Percentiles rank a stretch among this genome's conserved stretches.
Conservation (phyloP, 2,888 invertebrate species). For the Acronicta aceris region DNA sequence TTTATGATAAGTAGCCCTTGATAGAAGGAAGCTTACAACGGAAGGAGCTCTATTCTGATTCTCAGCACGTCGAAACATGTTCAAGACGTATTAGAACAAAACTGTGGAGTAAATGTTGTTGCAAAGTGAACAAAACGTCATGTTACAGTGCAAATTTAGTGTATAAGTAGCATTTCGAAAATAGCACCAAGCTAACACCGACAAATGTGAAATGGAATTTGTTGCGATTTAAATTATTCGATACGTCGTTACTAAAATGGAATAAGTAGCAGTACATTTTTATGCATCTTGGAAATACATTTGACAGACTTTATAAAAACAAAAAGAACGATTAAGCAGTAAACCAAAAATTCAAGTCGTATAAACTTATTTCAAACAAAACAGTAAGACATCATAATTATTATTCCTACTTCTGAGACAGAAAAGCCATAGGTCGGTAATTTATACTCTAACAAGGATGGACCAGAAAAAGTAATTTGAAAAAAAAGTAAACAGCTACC, state of each 20-base stretch:
- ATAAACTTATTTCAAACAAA: slow-evolving; percentile 12
- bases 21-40: slow-evolving; percentile 57
- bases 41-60: slow-evolving; percentile 63
- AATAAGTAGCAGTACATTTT: too few relatives aligned
- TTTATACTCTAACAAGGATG: neutral
- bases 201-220: slow-evolving; percentile 42
- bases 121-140: slow-evolving; percentile 54
- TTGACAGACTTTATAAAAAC: neutral
- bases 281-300: neutral
- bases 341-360: slow-evolving; percentile 4
- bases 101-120: slow-evolving; percentile 51
- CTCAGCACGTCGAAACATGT: slow-evolving; percentile 59
- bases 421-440: neutral
- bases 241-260: slow-evolving; percentile 3
- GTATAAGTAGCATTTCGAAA: slow-evolving; percentile 55
- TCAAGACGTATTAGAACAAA: slow-evolving; percentile 44
- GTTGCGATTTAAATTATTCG: slow-evolving; percentile 46
- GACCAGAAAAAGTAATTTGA: neutral
- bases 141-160: slow-evolving; percentile 44
- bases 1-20: slow-evolving; percentile 43
- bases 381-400: slow-evolving; percentile 7
- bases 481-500: neutral
- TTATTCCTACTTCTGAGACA: slow-evolving; percentile 22
- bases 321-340: neutral
- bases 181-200: slow-evolving; percentile 52